Percentiles rank a stretch among this genome's conserved stretches.
phyloP scores from a whole-genome alignment of 2,113 vertebrate genomes.

The Megaptera novaeangliae region DNA sequence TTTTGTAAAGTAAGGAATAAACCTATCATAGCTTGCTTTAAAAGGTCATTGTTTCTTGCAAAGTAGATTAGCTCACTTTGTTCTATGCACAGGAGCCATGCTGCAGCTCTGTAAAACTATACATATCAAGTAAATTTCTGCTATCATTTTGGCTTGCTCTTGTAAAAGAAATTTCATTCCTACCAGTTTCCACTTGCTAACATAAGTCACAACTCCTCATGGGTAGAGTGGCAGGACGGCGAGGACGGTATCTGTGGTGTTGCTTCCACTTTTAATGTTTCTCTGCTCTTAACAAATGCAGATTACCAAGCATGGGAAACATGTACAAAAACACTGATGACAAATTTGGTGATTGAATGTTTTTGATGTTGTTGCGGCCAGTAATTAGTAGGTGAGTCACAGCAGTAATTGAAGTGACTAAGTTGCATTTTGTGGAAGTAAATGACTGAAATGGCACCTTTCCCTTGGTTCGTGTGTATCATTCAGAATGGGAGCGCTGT shows the following conservation, averaged over 20 bases:
- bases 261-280: not conserved
- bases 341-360: not conserved
- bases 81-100: slow-evolving; percentile 16
- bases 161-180: slow-evolving; percentile 32
- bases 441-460: not conserved
- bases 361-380: not conserved
- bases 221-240: not conserved
- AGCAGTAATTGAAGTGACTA: not conserved
- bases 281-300: not conserved
- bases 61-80: slow-evolving; percentile 53
- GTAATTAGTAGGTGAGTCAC: not conserved
- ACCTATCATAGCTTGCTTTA: slow-evolving; percentile 18
- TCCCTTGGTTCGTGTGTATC: not conserved
- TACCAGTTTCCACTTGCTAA: slow-evolving; percentile 9
- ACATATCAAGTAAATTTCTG: not conserved
- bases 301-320: not conserved
- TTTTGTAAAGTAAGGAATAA: slow-evolving; percentile 22
- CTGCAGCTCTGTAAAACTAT: not conserved
- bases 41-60: slow-evolving; percentile 63
- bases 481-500: not conserved
- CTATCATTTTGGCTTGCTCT: slow-evolving; percentile 18
- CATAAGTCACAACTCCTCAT: not conserved
- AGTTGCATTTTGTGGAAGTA: not conserved
- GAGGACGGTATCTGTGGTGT: not conserved
- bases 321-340: not conserved